Conservation (phyloP, 2,888 invertebrate species). For the Diarsia dahlii region DNA sequence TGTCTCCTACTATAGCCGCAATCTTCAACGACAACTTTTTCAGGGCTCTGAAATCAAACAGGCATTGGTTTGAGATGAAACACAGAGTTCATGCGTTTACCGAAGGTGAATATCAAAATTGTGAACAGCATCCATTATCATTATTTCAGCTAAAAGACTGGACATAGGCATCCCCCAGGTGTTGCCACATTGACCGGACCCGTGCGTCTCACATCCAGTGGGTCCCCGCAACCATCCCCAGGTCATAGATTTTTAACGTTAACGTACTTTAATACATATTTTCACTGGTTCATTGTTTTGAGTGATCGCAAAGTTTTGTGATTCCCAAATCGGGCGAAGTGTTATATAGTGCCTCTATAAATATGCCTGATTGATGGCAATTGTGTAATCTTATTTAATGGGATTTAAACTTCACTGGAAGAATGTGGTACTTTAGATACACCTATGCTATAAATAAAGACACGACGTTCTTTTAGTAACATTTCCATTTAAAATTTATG, state of each 20-base stretch:
- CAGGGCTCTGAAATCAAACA: constrained; percentile 94
- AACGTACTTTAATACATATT: too few relatives aligned
- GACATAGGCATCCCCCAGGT: too few relatives aligned
- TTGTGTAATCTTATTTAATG: neutral
- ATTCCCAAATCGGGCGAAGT: neutral
- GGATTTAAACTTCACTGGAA: neutral
- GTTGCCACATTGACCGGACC: too few relatives aligned
- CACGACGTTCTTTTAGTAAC: neutral
- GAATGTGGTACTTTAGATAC: too few relatives aligned
- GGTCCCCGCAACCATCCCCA: too few relatives aligned
- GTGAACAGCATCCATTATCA: too few relatives aligned
- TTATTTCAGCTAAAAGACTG: too few relatives aligned
- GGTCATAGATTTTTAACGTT: too few relatives aligned
- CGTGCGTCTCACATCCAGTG: too few relatives aligned
- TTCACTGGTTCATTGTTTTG: too few relatives aligned
- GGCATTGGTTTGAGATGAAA: constrained; percentile 93
- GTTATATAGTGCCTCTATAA: too few relatives aligned
- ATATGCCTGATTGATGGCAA: too few relatives aligned
- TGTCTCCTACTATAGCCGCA: constrained; percentile 96
- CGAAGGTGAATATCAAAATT: constrained; percentile 63
- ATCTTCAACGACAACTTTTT: constrained; percentile 96
- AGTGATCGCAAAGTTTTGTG: neutral
- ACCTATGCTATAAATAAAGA: neutral
- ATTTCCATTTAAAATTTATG: neutral
- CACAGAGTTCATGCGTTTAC: constrained; percentile 75